phyloP scores from a whole-genome alignment of 2,797 vertebrate genomes.

The Malacoctenus gilli region DNA sequence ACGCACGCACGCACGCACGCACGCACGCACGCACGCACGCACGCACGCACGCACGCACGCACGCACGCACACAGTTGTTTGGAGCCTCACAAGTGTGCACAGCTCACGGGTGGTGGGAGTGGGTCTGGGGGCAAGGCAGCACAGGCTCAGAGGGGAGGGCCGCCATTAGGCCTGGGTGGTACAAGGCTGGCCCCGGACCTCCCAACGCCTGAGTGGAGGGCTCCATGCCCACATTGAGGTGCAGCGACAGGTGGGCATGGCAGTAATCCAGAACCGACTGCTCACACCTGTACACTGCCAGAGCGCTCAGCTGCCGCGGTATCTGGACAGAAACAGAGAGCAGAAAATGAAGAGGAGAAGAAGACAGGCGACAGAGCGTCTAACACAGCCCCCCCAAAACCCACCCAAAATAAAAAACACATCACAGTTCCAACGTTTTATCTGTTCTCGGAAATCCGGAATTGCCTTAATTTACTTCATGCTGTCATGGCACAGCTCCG shows the following conservation, averaged over 20 bases:
- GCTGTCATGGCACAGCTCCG: constrained; percentile 52
- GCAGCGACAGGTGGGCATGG: constrained; percentile 91
- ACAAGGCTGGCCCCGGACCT: constrained; percentile 56
- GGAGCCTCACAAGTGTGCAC: constrained; percentile 47
- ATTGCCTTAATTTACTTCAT: constrained; percentile 62
- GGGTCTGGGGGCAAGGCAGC: constrained; percentile 71
- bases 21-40: no score
- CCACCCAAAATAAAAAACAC: constrained; percentile 31
- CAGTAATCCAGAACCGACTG: constrained; percentile 90
- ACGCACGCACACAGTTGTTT: no score
- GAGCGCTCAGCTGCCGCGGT: constrained; percentile 88
- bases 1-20: no score
- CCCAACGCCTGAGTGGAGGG: constrained; percentile 68
- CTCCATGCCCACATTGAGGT: constrained; percentile 85
- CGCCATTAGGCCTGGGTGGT: constrained; percentile 55
- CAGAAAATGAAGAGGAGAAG: constrained; percentile 24
- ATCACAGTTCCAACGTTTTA: constrained; percentile 37
- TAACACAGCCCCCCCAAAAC: no score
- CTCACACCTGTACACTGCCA: constrained; percentile 91
- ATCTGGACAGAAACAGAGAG: constrained; percentile 75
- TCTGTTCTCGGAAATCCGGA: constrained; percentile 52
- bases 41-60: no score
- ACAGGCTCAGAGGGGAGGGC: constrained; percentile 63
- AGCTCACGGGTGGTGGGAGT: constrained; percentile 71
- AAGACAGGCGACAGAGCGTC: constrained; percentile 15